phyloP scores from a whole-genome alignment of 2,888 invertebrate genomes.

The Drosophila parthenogenetica region DNA sequence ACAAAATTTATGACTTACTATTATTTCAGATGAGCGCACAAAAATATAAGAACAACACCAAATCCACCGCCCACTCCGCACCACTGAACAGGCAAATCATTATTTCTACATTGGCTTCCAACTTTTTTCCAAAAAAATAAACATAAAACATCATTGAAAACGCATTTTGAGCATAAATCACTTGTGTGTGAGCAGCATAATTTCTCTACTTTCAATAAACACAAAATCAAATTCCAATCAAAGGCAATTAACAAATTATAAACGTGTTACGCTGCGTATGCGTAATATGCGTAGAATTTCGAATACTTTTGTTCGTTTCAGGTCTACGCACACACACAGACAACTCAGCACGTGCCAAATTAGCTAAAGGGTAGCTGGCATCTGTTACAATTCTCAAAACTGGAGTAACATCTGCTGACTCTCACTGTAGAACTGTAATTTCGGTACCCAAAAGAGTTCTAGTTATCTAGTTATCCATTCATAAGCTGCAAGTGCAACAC shows the following conservation, averaged over 20 bases:
- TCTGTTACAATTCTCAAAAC: slow-evolving; percentile 17
- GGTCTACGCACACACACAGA: not conserved
- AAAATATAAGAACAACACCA: not conserved
- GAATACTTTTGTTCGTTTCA: not conserved
- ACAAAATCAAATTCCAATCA: slow-evolving; percentile 57
- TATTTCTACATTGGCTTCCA: slow-evolving; percentile 59
- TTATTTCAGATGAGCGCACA: slow-evolving; percentile 72
- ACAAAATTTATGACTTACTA: slow-evolving; percentile 76
- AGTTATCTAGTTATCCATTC: slow-evolving; percentile 44
- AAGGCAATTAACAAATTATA: slow-evolving; percentile 66
- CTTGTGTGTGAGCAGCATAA: slow-evolving; percentile 30
- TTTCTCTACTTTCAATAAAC: slow-evolving; percentile 14
- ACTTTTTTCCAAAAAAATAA: slow-evolving; percentile 18
- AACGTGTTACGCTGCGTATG: slow-evolving; percentile 41
- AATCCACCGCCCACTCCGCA: slow-evolving; percentile 11
- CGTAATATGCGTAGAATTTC: slow-evolving; percentile 23
- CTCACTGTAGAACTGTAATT: not conserved
- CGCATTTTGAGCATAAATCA: slow-evolving; percentile 68
- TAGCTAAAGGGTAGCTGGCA: slow-evolving; percentile 23
- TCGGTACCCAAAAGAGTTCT: slow-evolving; percentile 26
- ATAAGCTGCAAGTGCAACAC: slow-evolving; percentile 46
- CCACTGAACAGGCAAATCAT: slow-evolving; percentile 50
- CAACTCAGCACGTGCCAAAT: slow-evolving; percentile 37
- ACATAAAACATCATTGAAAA: slow-evolving; percentile 57
- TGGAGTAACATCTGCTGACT: not conserved